phyloP scores from a whole-genome alignment of 2,113 vertebrate species.

The Euleptes europaea region DNA sequence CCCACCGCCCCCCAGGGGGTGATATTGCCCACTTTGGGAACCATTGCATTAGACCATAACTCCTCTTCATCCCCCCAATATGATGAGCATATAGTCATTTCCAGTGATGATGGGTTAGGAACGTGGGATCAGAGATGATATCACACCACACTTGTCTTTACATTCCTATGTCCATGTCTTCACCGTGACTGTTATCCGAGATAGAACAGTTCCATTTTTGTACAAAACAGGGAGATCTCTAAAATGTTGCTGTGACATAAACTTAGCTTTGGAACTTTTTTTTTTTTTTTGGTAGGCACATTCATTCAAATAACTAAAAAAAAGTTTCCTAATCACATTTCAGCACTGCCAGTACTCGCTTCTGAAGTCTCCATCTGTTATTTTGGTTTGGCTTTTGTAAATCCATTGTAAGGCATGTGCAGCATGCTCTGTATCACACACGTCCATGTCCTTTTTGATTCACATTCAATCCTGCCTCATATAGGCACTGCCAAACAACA shows the following conservation, averaged over 20 bases:
- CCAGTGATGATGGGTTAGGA: no score
- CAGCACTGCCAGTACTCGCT: slow-evolving; percentile 16
- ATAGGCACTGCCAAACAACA: slow-evolving; percentile 38
- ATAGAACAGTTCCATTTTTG: not conserved
- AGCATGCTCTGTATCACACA: slow-evolving; percentile 53
- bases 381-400: not conserved
- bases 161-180: no score
- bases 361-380: slow-evolving; percentile 33
- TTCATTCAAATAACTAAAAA: not conserved
- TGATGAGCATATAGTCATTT: no score
- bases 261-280: not conserved
- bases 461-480: not conserved
- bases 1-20: no score
- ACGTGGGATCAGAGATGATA: no score
- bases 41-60: no score
- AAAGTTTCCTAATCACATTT: slow-evolving; percentile 6
- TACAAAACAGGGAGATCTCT: not conserved
- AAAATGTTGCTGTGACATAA: not conserved
- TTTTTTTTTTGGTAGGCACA: fast-evolving
- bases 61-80: no score
- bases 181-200: no score
- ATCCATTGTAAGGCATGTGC: slow-evolving; percentile 35
- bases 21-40: no score
- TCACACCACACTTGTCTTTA: no score
- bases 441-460: slow-evolving; percentile 28